Evolutionary conservation across 2,888 invertebrate genomes (phyloP).

Genomic region (Machimus rusticus): DNA sequence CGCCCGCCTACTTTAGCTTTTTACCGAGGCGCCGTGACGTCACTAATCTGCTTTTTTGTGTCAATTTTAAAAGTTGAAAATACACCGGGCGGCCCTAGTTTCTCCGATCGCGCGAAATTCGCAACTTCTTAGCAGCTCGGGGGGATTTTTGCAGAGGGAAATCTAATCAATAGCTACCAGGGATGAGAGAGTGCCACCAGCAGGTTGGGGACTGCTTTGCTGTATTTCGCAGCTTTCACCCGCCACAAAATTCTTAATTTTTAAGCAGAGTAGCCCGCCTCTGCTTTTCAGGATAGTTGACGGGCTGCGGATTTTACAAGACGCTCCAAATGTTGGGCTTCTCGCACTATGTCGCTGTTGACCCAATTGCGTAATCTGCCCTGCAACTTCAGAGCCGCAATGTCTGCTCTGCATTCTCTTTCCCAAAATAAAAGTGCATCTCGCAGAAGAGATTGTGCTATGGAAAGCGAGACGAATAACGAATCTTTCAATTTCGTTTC

Average conservation of each 20-base stretch:
- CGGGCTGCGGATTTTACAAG: not conserved
- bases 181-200: not conserved
- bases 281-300: not conserved
- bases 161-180: not conserved
- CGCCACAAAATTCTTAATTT: not conserved
- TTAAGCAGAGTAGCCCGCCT: not conserved
- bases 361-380: not conserved
- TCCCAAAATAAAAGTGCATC: not conserved
- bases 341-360: not conserved
- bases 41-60: constrained; percentile 35
- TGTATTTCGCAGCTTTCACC: not conserved
- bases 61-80: constrained; percentile 8
- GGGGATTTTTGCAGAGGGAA: not conserved
- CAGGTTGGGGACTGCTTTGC: not conserved
- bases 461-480: not conserved
- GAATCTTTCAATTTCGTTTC: not conserved
- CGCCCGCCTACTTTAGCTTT: constrained; percentile 25
- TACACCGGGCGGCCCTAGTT: not conserved
- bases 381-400: not conserved
- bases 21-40: constrained; percentile 29
- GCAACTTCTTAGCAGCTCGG: not conserved
- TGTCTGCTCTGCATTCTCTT: not conserved
- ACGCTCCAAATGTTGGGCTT: not conserved
- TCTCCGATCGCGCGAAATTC: not conserved
- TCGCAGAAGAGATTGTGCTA: not conserved